These are phyloP conservation scores for Holacanthus passer DNA, from an alignment of 2,113 vertebrate species.

Conservation along the genomic window DNA sequence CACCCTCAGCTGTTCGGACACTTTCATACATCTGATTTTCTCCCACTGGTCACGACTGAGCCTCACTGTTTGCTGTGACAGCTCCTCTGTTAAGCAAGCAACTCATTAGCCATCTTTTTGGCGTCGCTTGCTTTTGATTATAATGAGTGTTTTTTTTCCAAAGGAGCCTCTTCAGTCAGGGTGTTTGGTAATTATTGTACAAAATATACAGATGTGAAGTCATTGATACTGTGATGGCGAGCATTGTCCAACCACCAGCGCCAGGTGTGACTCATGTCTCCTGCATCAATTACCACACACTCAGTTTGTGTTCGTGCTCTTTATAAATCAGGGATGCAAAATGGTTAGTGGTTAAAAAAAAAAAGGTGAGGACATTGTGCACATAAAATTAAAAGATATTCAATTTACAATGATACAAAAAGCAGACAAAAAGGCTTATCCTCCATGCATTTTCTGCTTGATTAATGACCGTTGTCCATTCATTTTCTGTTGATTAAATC, in stretches of 20 bases:
- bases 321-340: too few species aligned
- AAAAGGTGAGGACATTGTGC: too few species aligned
- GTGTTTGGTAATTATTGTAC: neutral
- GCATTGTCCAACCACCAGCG: neutral
- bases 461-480: neutral
- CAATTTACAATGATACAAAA: neutral
- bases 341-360: too few species aligned
- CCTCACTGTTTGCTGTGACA: constrained; percentile 16
- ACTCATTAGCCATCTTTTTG: neutral
- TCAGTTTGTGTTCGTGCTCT: neutral
- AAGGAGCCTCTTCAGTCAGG: neutral
- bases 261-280: neutral
- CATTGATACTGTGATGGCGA: constrained; percentile 1
- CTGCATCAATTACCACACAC: neutral
- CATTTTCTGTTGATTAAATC: neutral
- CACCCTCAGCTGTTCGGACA: neutral
- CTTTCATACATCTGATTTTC: neutral
- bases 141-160: neutral
- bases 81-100: neutral
- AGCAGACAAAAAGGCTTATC: neutral
- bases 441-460: too few species aligned
- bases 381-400: neutral
- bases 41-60: neutral
- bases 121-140: neutral
- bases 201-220: neutral